Base-by-base conservation (phyloP, 2,888 invertebrate genomes). In the Caenorhabditis sp. region DNA sequence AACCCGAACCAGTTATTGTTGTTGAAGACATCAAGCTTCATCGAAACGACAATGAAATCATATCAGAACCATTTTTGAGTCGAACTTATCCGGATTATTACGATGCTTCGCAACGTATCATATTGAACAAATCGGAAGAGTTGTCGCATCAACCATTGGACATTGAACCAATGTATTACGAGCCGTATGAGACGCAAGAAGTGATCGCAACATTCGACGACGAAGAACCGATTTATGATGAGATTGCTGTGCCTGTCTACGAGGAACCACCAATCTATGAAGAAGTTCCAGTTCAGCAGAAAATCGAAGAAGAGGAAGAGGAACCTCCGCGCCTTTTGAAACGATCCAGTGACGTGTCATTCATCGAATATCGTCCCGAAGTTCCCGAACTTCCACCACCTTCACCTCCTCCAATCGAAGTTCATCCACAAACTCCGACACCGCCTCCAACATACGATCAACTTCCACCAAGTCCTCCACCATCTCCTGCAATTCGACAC, bases 81-180 rank as follows among this genome's bases (percentile, higher is more conserved):
- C 62, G 55, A 50, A 8, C 55, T 0, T 59, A 26, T 49, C 70
- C 70, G 0, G 66, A 70, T 21, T 70, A 66, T n/a, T 66, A 62
- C 21, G 66, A 70, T 37, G 17, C 51, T 1, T 17, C 31, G 4
- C 21, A 58, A 0, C 37, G 62, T 55, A 51, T 71, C n/a, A 27
- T 53, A 51, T 57, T 71, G 17, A 43, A 12, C 0, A 23, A 57
- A n/a, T 36, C 51, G 26, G 43, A 37, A 21, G 71, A 71, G 23
- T 14, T 63, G 23, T 27, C 26, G 8, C 31, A 66, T 26, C 31
- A 55, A 10, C 14, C 27, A 0, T 57, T 63, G 19, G 53, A 51
- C 1, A 0, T 49, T 17, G 23, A 49, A 0, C 60, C 59, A 1
- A 64, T 60, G 5, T 67, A 71, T 27, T 58, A 71, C 27, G 57